These are phyloP conservation scores for Stegodyphus mimosarum DNA, from an alignment of 1,140 invertebrate species.

Conservation along the genomic window DNA sequence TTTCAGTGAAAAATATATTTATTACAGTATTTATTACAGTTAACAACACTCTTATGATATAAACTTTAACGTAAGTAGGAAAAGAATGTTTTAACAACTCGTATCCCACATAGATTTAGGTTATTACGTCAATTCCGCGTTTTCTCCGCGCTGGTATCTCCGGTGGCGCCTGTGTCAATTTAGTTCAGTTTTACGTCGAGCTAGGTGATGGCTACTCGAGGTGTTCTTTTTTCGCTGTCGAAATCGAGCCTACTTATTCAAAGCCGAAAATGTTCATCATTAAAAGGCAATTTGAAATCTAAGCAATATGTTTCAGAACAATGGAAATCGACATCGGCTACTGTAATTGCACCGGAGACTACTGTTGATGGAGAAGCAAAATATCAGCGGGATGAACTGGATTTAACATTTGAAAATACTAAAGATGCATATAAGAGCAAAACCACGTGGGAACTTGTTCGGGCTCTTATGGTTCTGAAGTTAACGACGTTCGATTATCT, in stretches of 20 bases:
- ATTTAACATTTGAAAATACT: constrained; percentile 80
- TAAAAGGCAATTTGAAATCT: not conserved
- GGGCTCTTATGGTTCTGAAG: constrained; percentile 93
- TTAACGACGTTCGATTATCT: constrained; percentile 90
- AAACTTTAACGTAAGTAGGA: no score
- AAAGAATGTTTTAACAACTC: no score
- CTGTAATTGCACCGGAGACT: not conserved
- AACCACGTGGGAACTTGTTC: constrained; percentile 90
- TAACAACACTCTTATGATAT: no score
- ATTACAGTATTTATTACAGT: no score
- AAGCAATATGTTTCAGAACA: not conserved
- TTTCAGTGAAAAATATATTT: no score
- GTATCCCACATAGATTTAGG: no score
- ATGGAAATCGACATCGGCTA: constrained; percentile 32
- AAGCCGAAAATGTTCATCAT: not conserved
- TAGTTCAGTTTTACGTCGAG: no score
- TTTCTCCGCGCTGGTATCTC: not conserved
- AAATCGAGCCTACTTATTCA: constrained; percentile 15
- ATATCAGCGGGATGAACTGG: constrained; percentile 76
- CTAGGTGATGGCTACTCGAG: not conserved
- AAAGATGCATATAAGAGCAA: constrained; percentile 87
- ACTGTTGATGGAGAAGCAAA: constrained; percentile 1
- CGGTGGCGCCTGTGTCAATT: not conserved
- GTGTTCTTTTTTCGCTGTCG: not conserved
- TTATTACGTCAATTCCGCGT: not conserved